A percentile compares a stretch with the other conserved stretches of the same genome.
These are phyloP conservation scores for Lithophane socia DNA, from an alignment of 2,888 invertebrate genomes.

Conservation along the genomic window DNA sequence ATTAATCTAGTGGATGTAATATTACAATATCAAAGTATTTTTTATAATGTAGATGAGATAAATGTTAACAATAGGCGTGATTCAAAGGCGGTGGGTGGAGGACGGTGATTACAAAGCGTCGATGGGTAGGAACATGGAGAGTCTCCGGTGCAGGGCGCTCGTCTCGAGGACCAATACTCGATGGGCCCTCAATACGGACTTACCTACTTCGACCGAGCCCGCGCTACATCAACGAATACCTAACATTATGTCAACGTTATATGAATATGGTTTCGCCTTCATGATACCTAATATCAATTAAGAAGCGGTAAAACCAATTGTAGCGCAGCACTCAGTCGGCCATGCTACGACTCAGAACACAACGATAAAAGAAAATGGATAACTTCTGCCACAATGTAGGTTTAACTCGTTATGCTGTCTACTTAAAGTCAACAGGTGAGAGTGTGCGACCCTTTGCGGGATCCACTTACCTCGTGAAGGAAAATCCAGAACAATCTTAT, in stretches of 20 bases:
- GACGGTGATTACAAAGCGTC: conserved; percentile 71
- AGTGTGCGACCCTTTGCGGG: conserved; percentile 40
- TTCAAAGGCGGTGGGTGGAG: conserved; percentile 71
- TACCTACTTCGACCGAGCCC: conserved; percentile 66
- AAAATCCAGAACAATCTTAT: conserved; percentile 40
- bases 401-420: conserved; percentile 30
- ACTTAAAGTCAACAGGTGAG: conserved; percentile 56
- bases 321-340: conserved; percentile 21
- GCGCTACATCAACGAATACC: conserved; percentile 69
- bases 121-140: conserved; percentile 70
- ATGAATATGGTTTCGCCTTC: conserved; percentile 42
- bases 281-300: conserved; percentile 39
- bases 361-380: conserved; percentile 43
- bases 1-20: conserved; percentile 38
- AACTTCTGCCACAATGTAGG: conserved; percentile 25
- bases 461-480: conserved; percentile 32
- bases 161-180: conserved; percentile 85
- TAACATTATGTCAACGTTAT: conserved; percentile 62
- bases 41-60: conserved; percentile 67
- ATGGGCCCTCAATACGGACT: conserved; percentile 75
- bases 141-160: conserved; percentile 82
- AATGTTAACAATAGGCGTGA: conserved; percentile 72
- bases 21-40: conserved; percentile 74
- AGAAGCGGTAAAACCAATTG: conserved; percentile 50
- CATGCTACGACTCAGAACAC: conserved; percentile 19